Evolutionary conservation across 2,888 invertebrate genomes (phyloP).

Genomic region (Strigamia maritima): DNA sequence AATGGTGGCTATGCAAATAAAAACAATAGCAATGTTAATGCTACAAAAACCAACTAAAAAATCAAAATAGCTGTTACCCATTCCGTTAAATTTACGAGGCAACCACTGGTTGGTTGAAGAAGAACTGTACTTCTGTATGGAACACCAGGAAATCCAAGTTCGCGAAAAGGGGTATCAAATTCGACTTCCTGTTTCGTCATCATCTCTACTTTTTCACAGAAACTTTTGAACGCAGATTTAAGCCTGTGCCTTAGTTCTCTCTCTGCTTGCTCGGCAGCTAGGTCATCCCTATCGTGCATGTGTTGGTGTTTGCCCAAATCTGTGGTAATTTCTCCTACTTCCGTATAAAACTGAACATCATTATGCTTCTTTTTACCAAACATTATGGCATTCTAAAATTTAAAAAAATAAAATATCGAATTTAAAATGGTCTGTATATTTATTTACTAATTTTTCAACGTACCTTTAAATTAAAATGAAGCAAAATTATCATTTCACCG

Average conservation of each 20-base stretch:
- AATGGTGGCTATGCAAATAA: constrained; percentile 75
- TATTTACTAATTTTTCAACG: constrained; percentile 38
- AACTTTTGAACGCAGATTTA: constrained; percentile 96
- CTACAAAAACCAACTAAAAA: not conserved
- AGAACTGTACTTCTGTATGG: constrained; percentile 94
- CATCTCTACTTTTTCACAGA: constrained; percentile 92
- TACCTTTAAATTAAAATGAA: constrained; percentile 95
- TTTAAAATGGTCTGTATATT: not conserved
- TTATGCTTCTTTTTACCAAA: constrained; percentile 99
- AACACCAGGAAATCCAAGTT: constrained; percentile 95
- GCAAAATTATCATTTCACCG: constrained; percentile 97
- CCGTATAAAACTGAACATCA: constrained; percentile 99
- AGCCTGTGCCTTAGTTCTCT: constrained; percentile 92
- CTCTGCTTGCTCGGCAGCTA: constrained; percentile 98
- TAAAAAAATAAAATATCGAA: not conserved
- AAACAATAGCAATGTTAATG: not conserved
- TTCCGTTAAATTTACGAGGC: constrained; percentile 93
- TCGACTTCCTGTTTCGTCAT: constrained; percentile 96
- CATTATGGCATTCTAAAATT: constrained; percentile 84
- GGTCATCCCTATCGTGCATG: constrained; percentile 98
- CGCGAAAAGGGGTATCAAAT: constrained; percentile 98
- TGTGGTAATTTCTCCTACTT: constrained; percentile 99
- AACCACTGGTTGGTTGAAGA: constrained; percentile 96
- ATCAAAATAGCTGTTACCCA: constrained; percentile 62
- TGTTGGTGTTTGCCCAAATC: constrained; percentile 99